Percentiles rank a stretch among this genome's conserved stretches.
Evolutionary conservation across 2,888 invertebrate species (phyloP).

Genomic region (Embidobia sp.): DNA sequence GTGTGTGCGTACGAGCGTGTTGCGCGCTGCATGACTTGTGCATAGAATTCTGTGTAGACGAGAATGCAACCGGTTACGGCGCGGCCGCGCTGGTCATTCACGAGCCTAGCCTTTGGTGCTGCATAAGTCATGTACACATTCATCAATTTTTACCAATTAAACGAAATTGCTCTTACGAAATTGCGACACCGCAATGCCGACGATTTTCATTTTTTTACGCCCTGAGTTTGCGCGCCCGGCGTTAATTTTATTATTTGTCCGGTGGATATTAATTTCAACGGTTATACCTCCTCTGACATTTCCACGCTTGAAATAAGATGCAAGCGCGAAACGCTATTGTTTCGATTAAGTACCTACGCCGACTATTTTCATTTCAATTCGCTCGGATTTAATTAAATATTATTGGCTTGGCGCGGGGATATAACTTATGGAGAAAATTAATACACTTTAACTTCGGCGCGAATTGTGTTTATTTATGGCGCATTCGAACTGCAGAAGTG

Average conservation of each 20-base stretch:
- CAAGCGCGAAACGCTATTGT: slow-evolving; percentile 13
- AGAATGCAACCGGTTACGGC: slow-evolving; percentile 64
- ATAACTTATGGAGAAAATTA: too few species aligned
- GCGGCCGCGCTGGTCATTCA: slow-evolving; percentile 48
- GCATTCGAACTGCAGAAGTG: too few species aligned
- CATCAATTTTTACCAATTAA: slow-evolving; percentile 49
- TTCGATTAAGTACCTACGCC: not conserved
- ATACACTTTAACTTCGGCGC: too few species aligned
- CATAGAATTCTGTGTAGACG: slow-evolving; percentile 52
- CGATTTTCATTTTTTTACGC: slow-evolving; percentile 14
- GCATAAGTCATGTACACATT: slow-evolving; percentile 22
- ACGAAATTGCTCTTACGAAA: slow-evolving; percentile 23
- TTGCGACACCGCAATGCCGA: slow-evolving; percentile 3
- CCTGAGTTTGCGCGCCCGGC: not conserved
- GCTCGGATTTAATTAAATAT: too few species aligned
- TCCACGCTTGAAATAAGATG: slow-evolving; percentile 9
- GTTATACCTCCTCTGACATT: slow-evolving; percentile 23
- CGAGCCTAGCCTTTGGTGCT: slow-evolving; percentile 45
- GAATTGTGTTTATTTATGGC: too few species aligned
- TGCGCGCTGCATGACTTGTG: slow-evolving; percentile 42
- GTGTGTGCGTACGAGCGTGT: slow-evolving; percentile 12
- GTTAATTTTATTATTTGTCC: slow-evolving; percentile 3
- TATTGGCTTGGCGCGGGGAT: too few species aligned
- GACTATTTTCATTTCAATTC: not conserved
- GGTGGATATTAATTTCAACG: slow-evolving; percentile 5